Evolutionary conservation across 1,140 invertebrate genomes (phyloP), one percentile per base, ranked within the genome.

Genomic region (Stratiolaelaps scimitus): DNA sequence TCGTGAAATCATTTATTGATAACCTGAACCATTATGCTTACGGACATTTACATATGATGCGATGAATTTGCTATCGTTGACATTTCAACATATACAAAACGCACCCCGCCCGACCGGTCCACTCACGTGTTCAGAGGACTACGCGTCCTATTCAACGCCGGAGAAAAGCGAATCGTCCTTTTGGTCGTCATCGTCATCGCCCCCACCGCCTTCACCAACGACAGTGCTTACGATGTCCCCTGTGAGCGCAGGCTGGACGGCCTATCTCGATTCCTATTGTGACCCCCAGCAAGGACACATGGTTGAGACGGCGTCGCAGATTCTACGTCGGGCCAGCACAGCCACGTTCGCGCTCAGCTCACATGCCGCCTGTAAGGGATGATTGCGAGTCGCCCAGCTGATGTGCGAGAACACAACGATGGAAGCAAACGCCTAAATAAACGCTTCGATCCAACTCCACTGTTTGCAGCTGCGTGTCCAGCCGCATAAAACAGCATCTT

Each of bases 91-190:
- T 4, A 48, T 19, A 4, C 19, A 48, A 15, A 28, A 48, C 15
- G 4, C 28, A 4, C 15, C 19, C 44, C 20, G 15, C 20, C 47
- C 28, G 28, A 60, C 53, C 10, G 20, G 53, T 2, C 71, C 68
- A n/a, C 67, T 67, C 23, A 67, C 69, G 23, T 69, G 66, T 64
- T 68, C 70, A 53, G 53, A 60, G 53, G 53, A 60, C 23, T 60
- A 60, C 53, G 53, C 53, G 53, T 60, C 53, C 53, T 60, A 60
- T 26, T 60, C 53, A 34, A 60, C 53, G 15, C 53, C 53, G 17
- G 53, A 60, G 53, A 60, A 26, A 60, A 60, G 53, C 53, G 53
- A 60, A 23, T 60, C 53, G 26, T 60, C 53, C 2, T 29, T 26
- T 34, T 60, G 34, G 53, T 60, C 53, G 15, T 60, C 53, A 26